These are phyloP conservation scores for Chromobotia macracanthus DNA, from an alignment of 2,797 vertebrate genomes.

Conservation along the genomic window DNA sequence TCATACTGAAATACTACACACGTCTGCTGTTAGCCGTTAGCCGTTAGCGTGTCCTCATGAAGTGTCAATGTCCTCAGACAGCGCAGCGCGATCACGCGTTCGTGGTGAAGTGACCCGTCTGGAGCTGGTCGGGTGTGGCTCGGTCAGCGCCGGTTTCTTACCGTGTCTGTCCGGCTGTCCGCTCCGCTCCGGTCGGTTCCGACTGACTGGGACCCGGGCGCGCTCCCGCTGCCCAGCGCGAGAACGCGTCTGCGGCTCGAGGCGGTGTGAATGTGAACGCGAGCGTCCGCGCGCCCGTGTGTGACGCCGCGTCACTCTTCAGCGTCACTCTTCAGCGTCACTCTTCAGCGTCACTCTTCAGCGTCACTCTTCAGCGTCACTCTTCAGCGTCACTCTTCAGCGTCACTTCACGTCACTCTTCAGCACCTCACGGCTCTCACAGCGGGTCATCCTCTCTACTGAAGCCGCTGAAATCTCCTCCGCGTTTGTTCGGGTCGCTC, in stretches of 20 bases:
- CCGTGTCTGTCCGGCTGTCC: slow-evolving; percentile 35
- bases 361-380: too few species aligned
- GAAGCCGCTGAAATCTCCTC: neutral
- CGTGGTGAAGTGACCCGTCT: neutral
- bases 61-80: too few species aligned
- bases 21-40: slow-evolving; percentile 44
- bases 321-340: too few species aligned
- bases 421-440: too few species aligned
- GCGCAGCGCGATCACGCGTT: too few species aligned
- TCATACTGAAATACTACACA: too few species aligned
- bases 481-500: neutral
- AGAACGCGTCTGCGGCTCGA: neutral
- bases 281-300: slow-evolving; percentile 48
- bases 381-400: too few species aligned
- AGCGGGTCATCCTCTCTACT: too few species aligned
- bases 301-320: too few species aligned
- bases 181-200: slow-evolving; percentile 28
- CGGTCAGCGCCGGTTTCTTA: slow-evolving; percentile 21
- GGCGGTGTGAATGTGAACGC: slow-evolving; percentile 59
- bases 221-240: slow-evolving; percentile 29
- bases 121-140: neutral
- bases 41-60: slow-evolving; percentile 43
- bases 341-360: too few species aligned
- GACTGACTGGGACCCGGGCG: slow-evolving; percentile 40
- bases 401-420: too few species aligned